Conservation (phyloP, 2,888 invertebrate genomes). For the Tenodera sinensis region DNA sequence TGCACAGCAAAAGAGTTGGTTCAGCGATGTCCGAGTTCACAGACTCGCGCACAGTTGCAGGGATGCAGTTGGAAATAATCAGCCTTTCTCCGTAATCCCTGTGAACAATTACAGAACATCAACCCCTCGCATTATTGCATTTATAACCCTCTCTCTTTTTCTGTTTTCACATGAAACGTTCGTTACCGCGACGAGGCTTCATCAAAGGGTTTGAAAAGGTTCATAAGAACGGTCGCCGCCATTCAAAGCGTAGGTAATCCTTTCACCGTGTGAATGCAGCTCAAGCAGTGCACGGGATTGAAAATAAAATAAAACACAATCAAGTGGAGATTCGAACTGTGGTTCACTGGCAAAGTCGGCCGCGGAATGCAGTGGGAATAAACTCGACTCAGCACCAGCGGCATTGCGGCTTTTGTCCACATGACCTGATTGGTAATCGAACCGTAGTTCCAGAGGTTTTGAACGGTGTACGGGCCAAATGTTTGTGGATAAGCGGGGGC, state of each 20-base stretch:
- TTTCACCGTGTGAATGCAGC: not conserved
- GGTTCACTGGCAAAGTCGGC: not conserved
- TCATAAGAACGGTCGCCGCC: not conserved
- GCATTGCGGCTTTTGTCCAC: not conserved
- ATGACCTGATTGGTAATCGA: not conserved
- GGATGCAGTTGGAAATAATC: not conserved
- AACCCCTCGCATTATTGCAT: not conserved
- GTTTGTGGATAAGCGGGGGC: not conserved
- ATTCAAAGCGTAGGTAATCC: not conserved
- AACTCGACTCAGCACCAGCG: not conserved
- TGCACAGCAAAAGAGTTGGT: too few relatives aligned
- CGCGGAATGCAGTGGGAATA: not conserved
- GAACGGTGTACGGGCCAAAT: not conserved
- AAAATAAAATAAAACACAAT: not conserved
- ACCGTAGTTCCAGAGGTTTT: not conserved
- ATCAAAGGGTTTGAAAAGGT: not conserved
- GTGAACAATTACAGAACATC: not conserved
- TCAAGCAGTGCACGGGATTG: not conserved
- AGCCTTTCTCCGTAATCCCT: not conserved
- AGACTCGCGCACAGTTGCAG: not conserved
- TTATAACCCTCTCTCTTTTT: not conserved
- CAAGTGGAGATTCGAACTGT: not conserved
- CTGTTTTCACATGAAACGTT: not conserved
- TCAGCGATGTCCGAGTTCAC: too few relatives aligned
- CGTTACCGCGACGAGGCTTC: not conserved